These are phyloP conservation scores for Cathartes aura DNA, from an alignment of 2,113 vertebrate genomes.

Conservation along the genomic window DNA sequence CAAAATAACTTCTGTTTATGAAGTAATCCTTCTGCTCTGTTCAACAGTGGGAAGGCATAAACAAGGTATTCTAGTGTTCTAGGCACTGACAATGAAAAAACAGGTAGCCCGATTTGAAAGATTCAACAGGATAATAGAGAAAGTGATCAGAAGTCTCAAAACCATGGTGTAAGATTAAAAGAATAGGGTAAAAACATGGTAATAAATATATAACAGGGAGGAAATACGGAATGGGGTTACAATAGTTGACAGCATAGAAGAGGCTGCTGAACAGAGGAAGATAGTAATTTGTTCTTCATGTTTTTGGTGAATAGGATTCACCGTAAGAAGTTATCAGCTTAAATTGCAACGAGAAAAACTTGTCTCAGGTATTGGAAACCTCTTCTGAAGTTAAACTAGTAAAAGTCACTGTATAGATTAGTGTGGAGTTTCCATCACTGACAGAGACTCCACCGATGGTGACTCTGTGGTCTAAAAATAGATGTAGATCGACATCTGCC, in stretches of 20 bases:
- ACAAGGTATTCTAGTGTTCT: background rate
- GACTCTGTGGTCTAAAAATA: background rate
- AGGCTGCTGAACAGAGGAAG: background rate
- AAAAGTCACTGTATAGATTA: background rate
- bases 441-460: background rate
- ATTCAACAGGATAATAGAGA: background rate
- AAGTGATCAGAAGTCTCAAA: background rate
- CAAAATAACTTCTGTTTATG: background rate
- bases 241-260: background rate
- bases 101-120: background rate
- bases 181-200: background rate
- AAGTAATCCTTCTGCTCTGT: background rate
- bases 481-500: background rate
- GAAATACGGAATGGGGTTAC: background rate
- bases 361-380: background rate
- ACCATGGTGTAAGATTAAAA: background rate
- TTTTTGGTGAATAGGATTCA: background rate
- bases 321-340: background rate
- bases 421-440: background rate
- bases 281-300: background rate
- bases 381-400: background rate
- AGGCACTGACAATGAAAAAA: background rate
- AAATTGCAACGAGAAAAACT: background rate
- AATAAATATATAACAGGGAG: background rate
- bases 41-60: background rate